A percentile compares a stretch with the other conserved stretches of the same genome.
phyloP scores from a whole-genome alignment of 2,113 vertebrate genomes.

The Microcebus murinus region DNA sequence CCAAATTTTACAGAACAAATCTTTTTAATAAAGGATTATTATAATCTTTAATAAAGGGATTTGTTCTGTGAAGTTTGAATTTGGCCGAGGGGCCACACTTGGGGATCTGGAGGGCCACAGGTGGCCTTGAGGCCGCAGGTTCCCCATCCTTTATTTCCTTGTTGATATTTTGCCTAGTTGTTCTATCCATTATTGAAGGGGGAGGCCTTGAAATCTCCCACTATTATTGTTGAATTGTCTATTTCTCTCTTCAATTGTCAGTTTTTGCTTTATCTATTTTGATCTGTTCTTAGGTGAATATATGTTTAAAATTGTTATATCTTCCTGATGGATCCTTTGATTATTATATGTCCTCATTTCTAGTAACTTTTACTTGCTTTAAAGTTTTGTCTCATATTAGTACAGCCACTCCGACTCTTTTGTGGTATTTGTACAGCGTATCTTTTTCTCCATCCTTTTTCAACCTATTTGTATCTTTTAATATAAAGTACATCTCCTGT shows the following conservation, averaged over 20 bases:
- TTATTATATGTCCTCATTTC: neutral
- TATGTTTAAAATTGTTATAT: neutral
- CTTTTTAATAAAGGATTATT: too few relatives aligned
- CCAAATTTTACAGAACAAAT: too few relatives aligned
- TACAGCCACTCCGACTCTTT: neutral
- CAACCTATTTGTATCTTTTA: neutral
- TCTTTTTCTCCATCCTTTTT: neutral
- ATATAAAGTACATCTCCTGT: neutral
- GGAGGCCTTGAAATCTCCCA: neutral
- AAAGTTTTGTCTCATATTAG: slow-evolving; percentile 2
- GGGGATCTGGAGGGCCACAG: too few relatives aligned
- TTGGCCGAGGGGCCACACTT: too few relatives aligned
- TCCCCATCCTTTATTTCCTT: neutral
- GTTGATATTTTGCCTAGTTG: neutral
- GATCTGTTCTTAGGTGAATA: neutral
- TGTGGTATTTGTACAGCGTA: neutral
- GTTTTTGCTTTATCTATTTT: neutral
- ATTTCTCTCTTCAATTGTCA: neutral
- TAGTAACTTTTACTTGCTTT: neutral
- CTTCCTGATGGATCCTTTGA: neutral
- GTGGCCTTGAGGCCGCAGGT: too few relatives aligned
- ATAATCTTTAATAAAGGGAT: too few relatives aligned
- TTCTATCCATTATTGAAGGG: neutral
- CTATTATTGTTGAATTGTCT: neutral
- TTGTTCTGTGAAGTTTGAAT: too few relatives aligned